Percentiles rank a stretch among this genome's conserved stretches.
These are phyloP conservation scores for Sardinella longiceps DNA, from an alignment of 2,797 vertebrate species.

Conservation along the genomic window DNA sequence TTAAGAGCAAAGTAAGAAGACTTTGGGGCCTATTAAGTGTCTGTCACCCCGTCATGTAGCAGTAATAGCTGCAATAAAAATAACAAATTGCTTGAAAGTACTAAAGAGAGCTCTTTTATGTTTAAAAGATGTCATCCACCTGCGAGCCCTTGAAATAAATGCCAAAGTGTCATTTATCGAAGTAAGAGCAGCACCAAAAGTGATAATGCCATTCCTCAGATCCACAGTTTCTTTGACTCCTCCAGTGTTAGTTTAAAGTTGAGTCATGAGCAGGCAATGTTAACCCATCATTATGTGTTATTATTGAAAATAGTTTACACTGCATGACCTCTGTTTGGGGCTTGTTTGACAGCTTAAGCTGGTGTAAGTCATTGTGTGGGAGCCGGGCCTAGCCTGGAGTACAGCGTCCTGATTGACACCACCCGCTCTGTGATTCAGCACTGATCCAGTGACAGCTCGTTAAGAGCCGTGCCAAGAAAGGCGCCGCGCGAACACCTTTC, in stretches of 20 bases:
- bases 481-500: neutral
- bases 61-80: neutral
- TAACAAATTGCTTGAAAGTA: neutral
- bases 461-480: neutral
- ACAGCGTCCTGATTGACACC: neutral
- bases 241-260: neutral
- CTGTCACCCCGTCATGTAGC: neutral
- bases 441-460: neutral
- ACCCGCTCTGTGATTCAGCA: neutral
- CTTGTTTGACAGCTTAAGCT: slow-evolving; percentile 21
- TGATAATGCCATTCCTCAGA: neutral
- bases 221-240: neutral
- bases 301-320: slow-evolving; percentile 21
- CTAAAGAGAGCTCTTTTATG: neutral
- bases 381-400: neutral
- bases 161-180: neutral
- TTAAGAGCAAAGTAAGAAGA: neutral
- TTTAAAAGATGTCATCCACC: neutral
- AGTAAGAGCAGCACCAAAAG: neutral
- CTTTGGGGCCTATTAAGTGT: neutral
- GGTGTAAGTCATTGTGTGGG: slow-evolving; percentile 2
- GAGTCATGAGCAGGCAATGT: neutral
- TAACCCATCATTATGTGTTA: neutral
- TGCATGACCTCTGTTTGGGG: neutral
- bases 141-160: neutral